These are phyloP conservation scores for Neostethus bicornis DNA, from an alignment of 2,797 vertebrate genomes.

Conservation along the genomic window DNA sequence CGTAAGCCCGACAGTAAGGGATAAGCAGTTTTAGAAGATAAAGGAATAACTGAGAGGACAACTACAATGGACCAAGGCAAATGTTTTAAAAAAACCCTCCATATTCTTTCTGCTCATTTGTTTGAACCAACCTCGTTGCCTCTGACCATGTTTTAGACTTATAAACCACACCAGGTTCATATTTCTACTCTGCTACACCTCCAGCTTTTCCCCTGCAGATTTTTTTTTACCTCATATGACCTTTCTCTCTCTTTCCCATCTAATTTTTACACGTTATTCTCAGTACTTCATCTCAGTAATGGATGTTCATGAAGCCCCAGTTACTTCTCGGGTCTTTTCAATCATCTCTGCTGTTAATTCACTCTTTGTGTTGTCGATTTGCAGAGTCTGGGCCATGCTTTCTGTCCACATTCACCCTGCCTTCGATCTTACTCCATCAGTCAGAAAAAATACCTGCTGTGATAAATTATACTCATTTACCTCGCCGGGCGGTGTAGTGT, in stretches of 20 bases:
- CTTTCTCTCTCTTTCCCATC: constrained; percentile 25
- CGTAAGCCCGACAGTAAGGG: too few relatives aligned
- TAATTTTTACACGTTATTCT: constrained; percentile 42
- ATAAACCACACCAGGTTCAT: constrained; percentile 33
- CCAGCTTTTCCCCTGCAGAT: constrained; percentile 15
- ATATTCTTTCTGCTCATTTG: constrained; percentile 10
- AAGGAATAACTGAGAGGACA: constrained; percentile 10
- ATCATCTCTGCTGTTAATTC: constrained; percentile 59
- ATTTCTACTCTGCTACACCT: constrained; percentile 11
- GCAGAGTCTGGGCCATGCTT: constrained; percentile 29
- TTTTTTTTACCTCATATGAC: constrained; percentile 25
- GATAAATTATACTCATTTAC: constrained; percentile 61
- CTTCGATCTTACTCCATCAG: constrained; percentile 57
- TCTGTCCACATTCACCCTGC: constrained; percentile 40
- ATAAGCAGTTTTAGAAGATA: too few relatives aligned
- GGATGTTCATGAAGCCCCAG: constrained; percentile 62
- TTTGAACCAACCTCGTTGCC: constrained; percentile 26
- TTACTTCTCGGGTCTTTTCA: constrained; percentile 50
- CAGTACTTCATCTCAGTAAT: constrained; percentile 51
- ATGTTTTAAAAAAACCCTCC: constrained; percentile 14
- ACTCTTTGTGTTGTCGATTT: constrained; percentile 15
- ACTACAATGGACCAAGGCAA: constrained; percentile 19
- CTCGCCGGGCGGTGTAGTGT: constrained; percentile 14
- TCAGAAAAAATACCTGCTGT: constrained; percentile 23
- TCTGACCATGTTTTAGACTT: constrained; percentile 25